Conservation (phyloP, 2,113 vertebrate genomes). For the Greenwoodochromis staneri region DNA sequence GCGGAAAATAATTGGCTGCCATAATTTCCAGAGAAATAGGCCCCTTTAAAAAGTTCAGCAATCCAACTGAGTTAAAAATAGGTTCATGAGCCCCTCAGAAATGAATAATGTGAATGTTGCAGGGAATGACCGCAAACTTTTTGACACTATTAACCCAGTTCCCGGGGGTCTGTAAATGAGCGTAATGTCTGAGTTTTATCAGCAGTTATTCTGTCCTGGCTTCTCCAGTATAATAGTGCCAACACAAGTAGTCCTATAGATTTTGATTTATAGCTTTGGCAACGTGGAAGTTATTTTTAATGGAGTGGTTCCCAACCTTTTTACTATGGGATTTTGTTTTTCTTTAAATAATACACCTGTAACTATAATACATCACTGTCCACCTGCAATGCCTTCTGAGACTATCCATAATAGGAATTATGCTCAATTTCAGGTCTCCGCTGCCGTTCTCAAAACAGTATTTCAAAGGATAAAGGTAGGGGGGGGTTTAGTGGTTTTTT, state of each 20-base stretch:
- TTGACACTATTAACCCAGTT: background rate
- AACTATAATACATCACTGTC: background rate
- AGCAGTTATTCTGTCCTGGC: background rate
- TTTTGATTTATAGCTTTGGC: background rate
- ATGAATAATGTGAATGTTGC: background rate
- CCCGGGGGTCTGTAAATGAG: background rate
- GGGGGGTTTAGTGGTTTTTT: background rate
- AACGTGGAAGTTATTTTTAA: background rate
- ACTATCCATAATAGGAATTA: background rate
- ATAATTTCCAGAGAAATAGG: slow-evolving; percentile 23
- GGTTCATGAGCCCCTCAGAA: slow-evolving; percentile 20
- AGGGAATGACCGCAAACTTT: background rate
- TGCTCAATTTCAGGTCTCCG: background rate
- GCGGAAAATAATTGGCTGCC: slow-evolving; percentile 48
- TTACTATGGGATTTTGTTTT: background rate
- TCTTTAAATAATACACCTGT: background rate
- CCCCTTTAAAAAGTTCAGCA: background rate
- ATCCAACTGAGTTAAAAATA: slow-evolving; percentile 15
- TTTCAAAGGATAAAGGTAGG: background rate
- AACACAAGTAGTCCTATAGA: background rate
- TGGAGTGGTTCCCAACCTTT: background rate
- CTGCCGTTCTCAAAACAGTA: background rate
- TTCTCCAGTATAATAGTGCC: background rate
- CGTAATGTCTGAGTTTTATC: background rate
- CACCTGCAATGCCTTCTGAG: background rate